These are phyloP conservation scores for Pteromalus puparum DNA, from an alignment of 1,140 invertebrate genomes.

Conservation along the genomic window DNA sequence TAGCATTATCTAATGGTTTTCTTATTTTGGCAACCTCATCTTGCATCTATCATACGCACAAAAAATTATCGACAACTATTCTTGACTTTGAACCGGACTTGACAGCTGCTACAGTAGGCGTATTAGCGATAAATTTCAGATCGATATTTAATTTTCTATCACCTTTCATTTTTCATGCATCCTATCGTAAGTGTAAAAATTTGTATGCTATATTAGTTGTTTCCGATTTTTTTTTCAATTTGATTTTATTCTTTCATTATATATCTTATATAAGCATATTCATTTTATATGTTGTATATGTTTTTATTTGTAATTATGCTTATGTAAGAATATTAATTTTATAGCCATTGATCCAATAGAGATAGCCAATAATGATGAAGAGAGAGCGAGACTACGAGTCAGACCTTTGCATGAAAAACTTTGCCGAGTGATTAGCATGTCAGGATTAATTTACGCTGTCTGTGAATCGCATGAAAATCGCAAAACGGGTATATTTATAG, in stretches of 20 bases:
- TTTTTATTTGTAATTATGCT: no score
- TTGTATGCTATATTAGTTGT: neutral
- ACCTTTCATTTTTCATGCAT: constrained; percentile 51
- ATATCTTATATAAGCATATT: no score
- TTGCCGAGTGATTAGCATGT: constrained; percentile 48
- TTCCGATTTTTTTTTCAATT: neutral
- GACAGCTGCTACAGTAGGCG: constrained; percentile 54
- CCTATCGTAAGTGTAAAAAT: constrained; percentile 57
- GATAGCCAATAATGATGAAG: constrained; percentile 54
- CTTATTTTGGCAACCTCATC: constrained; percentile 57
- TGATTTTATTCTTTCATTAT: neutral
- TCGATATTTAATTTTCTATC: constrained; percentile 54
- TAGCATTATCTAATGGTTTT: constrained; percentile 57
- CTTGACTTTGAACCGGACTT: constrained; percentile 50
- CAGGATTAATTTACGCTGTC: constrained; percentile 55
- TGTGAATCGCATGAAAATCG: constrained; percentile 53
- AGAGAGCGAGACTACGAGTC: constrained; percentile 17
- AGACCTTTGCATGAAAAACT: constrained; percentile 50
- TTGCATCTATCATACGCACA: constrained; percentile 55
- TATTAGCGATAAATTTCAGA: constrained; percentile 54
- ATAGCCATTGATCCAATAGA: constrained; percentile 60
- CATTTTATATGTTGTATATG: no score
- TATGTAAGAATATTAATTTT: neutral
- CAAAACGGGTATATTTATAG: constrained; percentile 45
- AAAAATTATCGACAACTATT: constrained; percentile 50